Evolutionary conservation across 2,797 vertebrate genomes (phyloP), one percentile per base, ranked within the genome.

Genomic region (Poeciliopsis infans): DNA sequence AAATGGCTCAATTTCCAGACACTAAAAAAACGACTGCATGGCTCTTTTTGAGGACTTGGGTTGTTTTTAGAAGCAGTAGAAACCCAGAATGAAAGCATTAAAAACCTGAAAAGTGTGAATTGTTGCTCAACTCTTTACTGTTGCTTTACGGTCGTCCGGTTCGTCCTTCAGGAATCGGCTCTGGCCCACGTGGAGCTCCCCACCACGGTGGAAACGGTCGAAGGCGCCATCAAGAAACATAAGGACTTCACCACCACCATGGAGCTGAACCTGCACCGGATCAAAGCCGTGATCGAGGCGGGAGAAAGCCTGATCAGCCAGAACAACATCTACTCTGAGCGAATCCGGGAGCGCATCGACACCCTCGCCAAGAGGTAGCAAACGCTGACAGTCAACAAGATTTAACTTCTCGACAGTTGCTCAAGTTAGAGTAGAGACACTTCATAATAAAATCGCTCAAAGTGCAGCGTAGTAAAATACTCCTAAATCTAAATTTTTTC

Each of bases 201-300:
- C 0, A 92, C 94, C 74, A 96, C 97, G 0, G 95, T 98, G 93
- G 96, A 97, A 45, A 96, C 95, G 0, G 97, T 96, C 0, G 96
- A 95, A 81, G 95, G 93, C 0, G 96, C 97, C 0, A 93, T 99
- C 57, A 98, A 97, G 92, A 95, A 94, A 85, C 98, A 99, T 93
- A 96, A 95, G 76, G 97, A 98, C 88, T 98, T 99, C 91, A 95
- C 93, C 90, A 97, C 97, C 84, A 97, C 96, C 3, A 97, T 99
- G 97, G 97, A 98, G 82, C 95, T 99, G 77, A 96, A 97, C 94
- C 93, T 96, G 75, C 97, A 98, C 85, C 94, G 97, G 85, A 96
- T 97, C 85, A 96, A 97, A 33, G 92, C 94, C 64, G 96, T 96
- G 0, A 96, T 97, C 1, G 97, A 97, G 83, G 97, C 97, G 0